Evolutionary conservation across 2,888 invertebrate species (phyloP), one percentile per base, ranked within the genome.

Genomic region (Campaea margaritaria): DNA sequence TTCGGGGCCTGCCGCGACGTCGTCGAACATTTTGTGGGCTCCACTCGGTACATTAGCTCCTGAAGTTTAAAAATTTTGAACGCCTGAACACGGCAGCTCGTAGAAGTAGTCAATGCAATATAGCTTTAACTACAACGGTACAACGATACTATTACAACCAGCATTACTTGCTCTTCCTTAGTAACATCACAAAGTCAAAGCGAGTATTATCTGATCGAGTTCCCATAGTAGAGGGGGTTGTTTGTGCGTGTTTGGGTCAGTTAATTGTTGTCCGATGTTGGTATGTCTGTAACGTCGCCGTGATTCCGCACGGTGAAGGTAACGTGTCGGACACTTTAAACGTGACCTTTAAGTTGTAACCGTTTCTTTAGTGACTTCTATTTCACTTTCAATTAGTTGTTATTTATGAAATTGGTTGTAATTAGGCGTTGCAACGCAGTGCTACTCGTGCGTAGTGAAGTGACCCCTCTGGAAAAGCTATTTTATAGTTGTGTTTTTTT

Each of bases 221-320:
- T 48, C 21, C n/a, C 7, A 1, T 58, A 41, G 65, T 70, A 70
- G 60, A 59, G 64, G 61, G 9, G 21, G 48, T 50, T 67, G 68
- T 70, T 67, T 64, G 68, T 69, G 69, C 63, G 65, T 68, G 73
- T 70, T 70, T 69, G 68, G 71, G 72, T 69, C 66, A 64, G 71
- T 61, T 75, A 72, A 73, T 73, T 70, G 71, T 68, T 47, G 71
- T 62, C 67, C 68, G 69, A 63, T 65, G 66, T 64, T 60, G 70
- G 63, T 62, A 59, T 68, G 69, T 72, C 64, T 51, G 67, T 67
- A 60, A 69, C 61, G 67, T 62, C 58, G 66, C 62, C 60, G 63
- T 68, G 70, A 74, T 69, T 72, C 65, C 66, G 39, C 60, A 51
- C 54, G 51, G 58, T 52, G 48, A 55, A 49, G 47, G 58, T 61